Percentiles rank a stretch among this genome's conserved stretches.
These are phyloP conservation scores for Anagyrus pseudococci DNA, from an alignment of 2,888 invertebrate species.

Conservation along the genomic window DNA sequence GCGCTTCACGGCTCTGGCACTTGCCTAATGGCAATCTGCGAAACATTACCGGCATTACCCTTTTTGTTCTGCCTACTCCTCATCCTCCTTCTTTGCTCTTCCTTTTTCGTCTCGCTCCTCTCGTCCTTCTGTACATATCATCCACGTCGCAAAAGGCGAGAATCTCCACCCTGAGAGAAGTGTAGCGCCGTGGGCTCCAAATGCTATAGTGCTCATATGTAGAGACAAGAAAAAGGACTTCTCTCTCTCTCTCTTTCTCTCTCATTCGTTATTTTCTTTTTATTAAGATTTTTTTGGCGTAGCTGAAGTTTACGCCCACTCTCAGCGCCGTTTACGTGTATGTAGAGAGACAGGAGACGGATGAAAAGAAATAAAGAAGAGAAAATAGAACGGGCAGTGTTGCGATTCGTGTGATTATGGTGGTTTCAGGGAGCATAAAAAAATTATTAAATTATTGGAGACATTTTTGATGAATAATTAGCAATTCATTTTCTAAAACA, in stretches of 20 bases:
- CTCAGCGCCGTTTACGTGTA: background rate
- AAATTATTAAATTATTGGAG: background rate
- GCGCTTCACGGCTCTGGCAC: conserved; percentile 50
- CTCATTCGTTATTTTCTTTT: conserved; percentile 1
- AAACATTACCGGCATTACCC: conserved; percentile 50
- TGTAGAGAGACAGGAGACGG: background rate
- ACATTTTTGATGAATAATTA: no score
- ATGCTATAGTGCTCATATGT: background rate
- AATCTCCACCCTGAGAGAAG: conserved; percentile 5
- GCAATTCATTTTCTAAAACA: no score
- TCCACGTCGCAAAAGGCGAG: conserved; percentile 27
- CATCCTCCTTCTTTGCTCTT: conserved; percentile 7
- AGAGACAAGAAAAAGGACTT: background rate
- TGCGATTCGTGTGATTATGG: no score
- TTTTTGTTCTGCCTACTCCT: conserved; percentile 41
- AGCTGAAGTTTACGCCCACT: conserved; percentile 5
- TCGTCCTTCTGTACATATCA: conserved; percentile 6
- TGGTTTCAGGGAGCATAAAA: no score
- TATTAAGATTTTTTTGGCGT: conserved; percentile 3
- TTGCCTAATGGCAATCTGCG: conserved; percentile 54
- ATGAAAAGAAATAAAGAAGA: background rate
- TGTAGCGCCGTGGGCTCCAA: conserved; percentile 54
- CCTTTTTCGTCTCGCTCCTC: conserved; percentile 5
- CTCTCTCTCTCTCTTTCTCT: no score
- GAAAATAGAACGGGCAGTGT: background rate